Percentiles rank a stretch among this genome's conserved stretches.
phyloP scores from a whole-genome alignment of 2,888 invertebrate species.

The Euclidia mi region DNA sequence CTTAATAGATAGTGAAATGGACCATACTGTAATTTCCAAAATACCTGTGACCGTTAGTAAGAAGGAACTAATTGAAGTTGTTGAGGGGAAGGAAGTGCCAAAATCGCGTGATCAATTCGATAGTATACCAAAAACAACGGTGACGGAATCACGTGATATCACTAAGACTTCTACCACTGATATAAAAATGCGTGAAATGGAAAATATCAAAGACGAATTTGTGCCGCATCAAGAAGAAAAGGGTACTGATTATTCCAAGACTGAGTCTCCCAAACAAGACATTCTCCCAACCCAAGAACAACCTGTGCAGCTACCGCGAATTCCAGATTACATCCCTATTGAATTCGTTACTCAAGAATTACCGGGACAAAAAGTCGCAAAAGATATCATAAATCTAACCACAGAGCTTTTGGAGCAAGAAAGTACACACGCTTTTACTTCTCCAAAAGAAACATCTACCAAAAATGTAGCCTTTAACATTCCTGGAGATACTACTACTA shows the following conservation, averaged over 20 bases:
- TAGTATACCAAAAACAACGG: too few species aligned
- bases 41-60: slow-evolving; percentile 9
- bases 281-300: background rate
- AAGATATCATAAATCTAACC: slow-evolving; percentile 50
- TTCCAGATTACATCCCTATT: background rate
- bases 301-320: background rate
- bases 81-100: slow-evolving; percentile 15
- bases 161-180: background rate
- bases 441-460: slow-evolving; percentile 13
- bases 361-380: slow-evolving; percentile 22
- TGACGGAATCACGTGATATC: too few species aligned
- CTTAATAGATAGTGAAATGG: slow-evolving; percentile 65
- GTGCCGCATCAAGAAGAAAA: background rate
- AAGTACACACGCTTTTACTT: slow-evolving; percentile 38
- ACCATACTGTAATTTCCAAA: slow-evolving; percentile 55
- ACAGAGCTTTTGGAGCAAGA: slow-evolving; percentile 61
- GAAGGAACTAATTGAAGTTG: slow-evolving; percentile 9
- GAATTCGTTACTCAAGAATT: slow-evolving; percentile 27
- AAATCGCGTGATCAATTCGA: slow-evolving; percentile 16
- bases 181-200: background rate
- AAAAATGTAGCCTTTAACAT: background rate
- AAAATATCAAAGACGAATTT: background rate
- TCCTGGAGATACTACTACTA: slow-evolving; percentile 12
- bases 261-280: background rate
- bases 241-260: too few species aligned